Base-by-base conservation (phyloP, 1,140 invertebrate genomes). In the Acromyrmex echinatior region DNA sequence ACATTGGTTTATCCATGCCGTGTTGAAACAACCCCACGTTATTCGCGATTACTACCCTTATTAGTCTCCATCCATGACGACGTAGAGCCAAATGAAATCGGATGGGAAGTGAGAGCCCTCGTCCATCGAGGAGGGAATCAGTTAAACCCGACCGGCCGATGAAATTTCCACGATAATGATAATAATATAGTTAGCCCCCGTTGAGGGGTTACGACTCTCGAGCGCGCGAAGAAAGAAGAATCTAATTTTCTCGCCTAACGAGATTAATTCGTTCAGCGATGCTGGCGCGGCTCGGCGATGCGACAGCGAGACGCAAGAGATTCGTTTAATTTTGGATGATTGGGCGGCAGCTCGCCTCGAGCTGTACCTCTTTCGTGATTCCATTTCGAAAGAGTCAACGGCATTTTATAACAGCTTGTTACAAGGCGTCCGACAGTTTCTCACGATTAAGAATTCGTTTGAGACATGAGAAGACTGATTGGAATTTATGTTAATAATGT, bases 111-210 rank as follows among this genome's bases (percentile, higher is more conserved):
- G n/a, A 21, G 58, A 28, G 58, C 14, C 39, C 58, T 71, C 45
- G 58, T 28, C 28, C 5, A 14, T 39, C 39, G 87, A n/a, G 28
- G n/a, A 4, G 45, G 25, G 60, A 90, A 87, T 89, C 85, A 79
- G 80, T 89, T 90, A 89, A 66, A 85, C 21, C 78, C 65, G 35
- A 68, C 25, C 56, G 53, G 31, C 28, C 70, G 84, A 77, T 86
- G 88, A 87, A 87, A 87, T 89, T 90, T 89, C 79, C 77, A 82
- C 85, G 63, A 53, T 90, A 63, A 89, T 89, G 89, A 87, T 90
- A 90, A 87, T 86, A 89, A 90, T 90, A 78, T 65, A n/a, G 77
- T 39, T 14, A 49, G 18, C 21, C 10, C 45, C 71, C 51, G 63
- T 56, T 60, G 70, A 62, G n/a, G 21, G 62, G 77, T 56, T 31